Base-by-base conservation (phyloP, 2,888 invertebrate species). In the Cyclophora albipunctata region DNA sequence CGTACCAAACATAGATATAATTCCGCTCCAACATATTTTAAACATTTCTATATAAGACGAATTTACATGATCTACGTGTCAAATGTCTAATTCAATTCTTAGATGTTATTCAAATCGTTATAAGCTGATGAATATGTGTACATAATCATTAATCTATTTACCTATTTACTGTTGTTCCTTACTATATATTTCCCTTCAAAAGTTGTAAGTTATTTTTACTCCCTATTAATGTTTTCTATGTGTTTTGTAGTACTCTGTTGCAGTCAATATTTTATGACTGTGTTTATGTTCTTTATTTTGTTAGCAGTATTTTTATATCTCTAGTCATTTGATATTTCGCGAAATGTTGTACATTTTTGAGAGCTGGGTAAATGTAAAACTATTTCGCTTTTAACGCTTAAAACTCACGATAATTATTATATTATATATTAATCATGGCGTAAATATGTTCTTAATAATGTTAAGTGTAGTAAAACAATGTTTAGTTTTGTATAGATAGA, bases 281-380 rank as follows among this genome's bases (percentile, higher is more conserved):
- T 74, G 53, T 66, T 67, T 58, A 55, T 53, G 57, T 70, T 60
- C 40, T 52, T 63, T 58, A 54, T 60, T 61, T 51, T 57, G 47
- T 47, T 53, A 34, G 42, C 54, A 60, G 52, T 53, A 45, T 45
- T n/a, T 48, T 41, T 46, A 45, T 41, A 43, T 47, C 45, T 46
- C 49, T 54, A 55, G 51, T 66, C 58, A 57, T 5, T 37, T 20
- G 20, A 37, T 5, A 37, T 37, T 37, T 37, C 55, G 81, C 78
- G 81, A 84, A 79, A 75, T 73, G 76, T 83, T 83, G 60, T 84
- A 84, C 84, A 84, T 86, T 85, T 82, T 69, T 57, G 48, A 64
- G 79, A 87, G 87, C 87, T 87, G 87, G 86, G 85, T 64, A 82
- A 86, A 85, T 85, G 87, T 85, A 82, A 70, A 79, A 80, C 76